Evolutionary conservation across 2,888 invertebrate species (phyloP), one percentile per base, ranked within the genome.

Genomic region (Xestia sexstrigata): DNA sequence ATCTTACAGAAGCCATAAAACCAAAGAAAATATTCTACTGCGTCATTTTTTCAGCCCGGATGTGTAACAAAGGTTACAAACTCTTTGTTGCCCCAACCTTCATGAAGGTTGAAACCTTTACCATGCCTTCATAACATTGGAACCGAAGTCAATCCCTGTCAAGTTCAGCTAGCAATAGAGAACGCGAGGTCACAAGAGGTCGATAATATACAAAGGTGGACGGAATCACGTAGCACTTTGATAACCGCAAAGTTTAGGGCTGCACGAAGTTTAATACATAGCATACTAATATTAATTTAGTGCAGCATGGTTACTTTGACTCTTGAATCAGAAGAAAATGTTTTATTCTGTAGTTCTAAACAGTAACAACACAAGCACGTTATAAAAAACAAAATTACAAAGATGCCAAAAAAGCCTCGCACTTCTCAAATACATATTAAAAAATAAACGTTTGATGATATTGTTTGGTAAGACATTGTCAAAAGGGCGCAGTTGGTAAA

Each of bases 81-180:
- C 26, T 79, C 78, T 74, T 88, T 88, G 89, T 88, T 78, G 20
- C 35, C 11, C 20, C 70, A 82, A 84, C 87, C 86, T 78, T 78
- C 72, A 30, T 13, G 78, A 83, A 89, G 91, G 91, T 90, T 80
- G 78, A 74, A 84, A 84, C 82, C 87, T 85, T 83, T 86, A 81
- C 55, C 74, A 79, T 83, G 79, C 78, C 74, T 83, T 79, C 45
- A 47, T 63, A 82, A 6, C 45, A 23, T 39, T 62, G 62, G 62
- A 49, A 26, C 71, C 42, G 65, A 70, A 85, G 81, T 88, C 84
- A 79, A 69, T 73, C 70, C 83, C 87, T 82, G 82, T 83, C 90
- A 91, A 91, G 91, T 90, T 91, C 90, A 90, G 71, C 76, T 74
- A 71, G 69, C 88, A 89, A 89, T 89, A 80, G 81, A 88, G 84